phyloP scores from a whole-genome alignment of 2,113 vertebrate species.

The Todiramphus saurophagus region DNA sequence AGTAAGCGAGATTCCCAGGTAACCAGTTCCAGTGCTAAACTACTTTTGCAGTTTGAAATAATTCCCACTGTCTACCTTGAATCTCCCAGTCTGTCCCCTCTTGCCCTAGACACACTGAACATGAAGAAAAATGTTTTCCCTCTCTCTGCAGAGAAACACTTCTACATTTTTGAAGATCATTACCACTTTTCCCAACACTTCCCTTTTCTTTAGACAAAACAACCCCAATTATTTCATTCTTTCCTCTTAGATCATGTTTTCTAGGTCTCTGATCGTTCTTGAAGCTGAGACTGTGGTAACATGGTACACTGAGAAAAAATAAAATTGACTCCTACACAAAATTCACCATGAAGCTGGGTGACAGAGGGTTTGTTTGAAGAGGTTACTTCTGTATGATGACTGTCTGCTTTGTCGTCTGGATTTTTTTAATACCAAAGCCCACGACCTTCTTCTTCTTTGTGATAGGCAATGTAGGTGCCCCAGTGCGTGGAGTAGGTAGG shows the following conservation, averaged over 20 bases:
- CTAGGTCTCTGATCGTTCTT: conserved; percentile 24
- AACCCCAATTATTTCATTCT: conserved; percentile 39
- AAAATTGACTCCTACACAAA: not conserved
- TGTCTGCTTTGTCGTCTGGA: not conserved
- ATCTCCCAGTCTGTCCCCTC: not conserved
- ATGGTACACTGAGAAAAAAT: not conserved
- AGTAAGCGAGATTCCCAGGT: not conserved
- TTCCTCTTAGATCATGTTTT: conserved; percentile 31
- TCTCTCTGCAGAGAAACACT: not conserved
- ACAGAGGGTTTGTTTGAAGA: conserved; percentile 18
- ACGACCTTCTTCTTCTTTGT: not conserved
- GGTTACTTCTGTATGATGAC: not conserved
- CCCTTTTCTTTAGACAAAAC: not conserved
- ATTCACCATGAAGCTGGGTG: not conserved
- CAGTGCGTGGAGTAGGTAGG: not conserved
- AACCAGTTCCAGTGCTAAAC: not conserved
- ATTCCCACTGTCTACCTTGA: not conserved
- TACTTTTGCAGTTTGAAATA: not conserved
- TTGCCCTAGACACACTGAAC: not conserved
- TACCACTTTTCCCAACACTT: not conserved
- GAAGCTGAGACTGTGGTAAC: not conserved
- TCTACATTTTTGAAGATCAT: not conserved
- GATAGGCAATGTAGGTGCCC: not conserved
- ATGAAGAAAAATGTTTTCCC: not conserved
- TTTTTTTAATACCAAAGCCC: not conserved